A percentile compares a stretch with the other conserved stretches of the same genome.
phyloP scores from a whole-genome alignment of 1,140 invertebrate genomes.

The Mactra quadrangularis region DNA sequence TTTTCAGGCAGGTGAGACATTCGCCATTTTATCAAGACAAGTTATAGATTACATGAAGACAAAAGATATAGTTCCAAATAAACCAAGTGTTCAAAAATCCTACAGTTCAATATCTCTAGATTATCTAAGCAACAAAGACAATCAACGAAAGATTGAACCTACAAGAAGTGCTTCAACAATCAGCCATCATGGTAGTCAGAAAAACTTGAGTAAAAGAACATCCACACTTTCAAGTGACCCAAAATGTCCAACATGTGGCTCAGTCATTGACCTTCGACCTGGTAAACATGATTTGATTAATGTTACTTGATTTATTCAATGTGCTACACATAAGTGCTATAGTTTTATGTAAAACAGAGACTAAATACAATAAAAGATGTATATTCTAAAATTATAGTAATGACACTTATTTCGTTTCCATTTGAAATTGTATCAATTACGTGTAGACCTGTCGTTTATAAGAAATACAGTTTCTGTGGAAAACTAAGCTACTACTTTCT shows the following conservation, averaged over 20 bases:
- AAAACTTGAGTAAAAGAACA: conserved; percentile 6
- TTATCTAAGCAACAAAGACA: not conserved
- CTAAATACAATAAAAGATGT: no score
- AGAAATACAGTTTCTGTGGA: no score
- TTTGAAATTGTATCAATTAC: no score
- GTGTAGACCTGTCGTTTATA: no score
- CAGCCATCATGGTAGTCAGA: not conserved
- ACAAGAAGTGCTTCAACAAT: not conserved
- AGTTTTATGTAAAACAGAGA: no score
- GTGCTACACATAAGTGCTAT: no score
- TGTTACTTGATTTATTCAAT: no score
- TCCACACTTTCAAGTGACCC: conserved; percentile 34
- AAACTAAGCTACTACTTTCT: no score
- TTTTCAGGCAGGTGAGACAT: conserved; percentile 66
- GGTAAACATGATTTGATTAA: no score
- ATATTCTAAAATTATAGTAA: no score
- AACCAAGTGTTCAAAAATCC: conserved; percentile 44
- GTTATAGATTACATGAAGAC: conserved; percentile 68
- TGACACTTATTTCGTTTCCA: no score
- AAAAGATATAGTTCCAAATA: conserved; percentile 64
- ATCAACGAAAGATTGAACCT: not conserved
- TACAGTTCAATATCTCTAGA: conserved; percentile 12
- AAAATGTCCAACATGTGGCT: conserved; percentile 66
- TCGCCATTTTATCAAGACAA: conserved; percentile 68
- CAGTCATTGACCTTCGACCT: conserved; percentile 32